Conservation (phyloP, 2,797 vertebrate species). For the Pteronotus mesoamericanus region DNA sequence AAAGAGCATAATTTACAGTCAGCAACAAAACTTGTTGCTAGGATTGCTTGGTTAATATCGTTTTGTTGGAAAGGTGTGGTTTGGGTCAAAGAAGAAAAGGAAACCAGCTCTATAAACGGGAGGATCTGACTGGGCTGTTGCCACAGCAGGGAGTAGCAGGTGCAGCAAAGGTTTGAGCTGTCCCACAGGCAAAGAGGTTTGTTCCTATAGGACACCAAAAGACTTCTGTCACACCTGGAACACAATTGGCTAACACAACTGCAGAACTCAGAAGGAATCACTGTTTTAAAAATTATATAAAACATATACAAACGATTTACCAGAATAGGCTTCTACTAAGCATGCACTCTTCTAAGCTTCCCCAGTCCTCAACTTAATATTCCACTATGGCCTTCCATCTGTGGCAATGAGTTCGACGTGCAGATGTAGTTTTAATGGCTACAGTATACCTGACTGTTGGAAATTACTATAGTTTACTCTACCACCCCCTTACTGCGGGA, state of each 20-base stretch:
- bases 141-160: neutral
- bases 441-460: no score
- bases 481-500: neutral
- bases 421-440: neutral
- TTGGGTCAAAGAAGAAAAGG: neutral
- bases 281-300: neutral
- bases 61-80: neutral
- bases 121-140: neutral
- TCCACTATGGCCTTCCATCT: neutral
- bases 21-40: neutral
- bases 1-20: neutral
- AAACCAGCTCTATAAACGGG: neutral
- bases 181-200: neutral
- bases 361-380: neutral
- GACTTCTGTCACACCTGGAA: neutral
- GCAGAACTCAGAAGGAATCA: neutral
- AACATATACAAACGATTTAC: neutral
- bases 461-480: neutral
- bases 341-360: neutral
- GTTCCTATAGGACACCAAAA: neutral
- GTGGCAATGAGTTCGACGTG: neutral
- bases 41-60: neutral
- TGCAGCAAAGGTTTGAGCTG: neutral
- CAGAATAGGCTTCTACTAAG: neutral
- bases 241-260: neutral